phyloP scores from a whole-genome alignment of 2,888 invertebrate species.

The Lumbricus terrestris region DNA sequence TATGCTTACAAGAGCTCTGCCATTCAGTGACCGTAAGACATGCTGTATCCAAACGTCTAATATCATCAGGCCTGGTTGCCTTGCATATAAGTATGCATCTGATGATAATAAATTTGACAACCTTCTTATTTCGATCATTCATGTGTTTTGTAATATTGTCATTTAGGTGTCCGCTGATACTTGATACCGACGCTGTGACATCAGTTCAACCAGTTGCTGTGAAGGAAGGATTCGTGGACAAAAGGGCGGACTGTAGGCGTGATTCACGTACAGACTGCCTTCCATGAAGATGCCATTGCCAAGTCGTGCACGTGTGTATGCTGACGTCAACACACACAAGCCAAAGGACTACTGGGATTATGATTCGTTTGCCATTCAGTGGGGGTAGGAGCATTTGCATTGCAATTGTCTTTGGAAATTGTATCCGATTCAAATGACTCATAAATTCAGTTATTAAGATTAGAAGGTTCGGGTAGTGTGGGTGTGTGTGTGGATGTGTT shows the following conservation, averaged over 20 bases:
- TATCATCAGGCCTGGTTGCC: no score
- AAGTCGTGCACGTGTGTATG: slow-evolving; percentile 90
- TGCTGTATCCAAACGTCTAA: no score
- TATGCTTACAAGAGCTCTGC: no score
- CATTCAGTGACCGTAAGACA: no score
- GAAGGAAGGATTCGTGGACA: neutral
- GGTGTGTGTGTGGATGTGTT: neutral
- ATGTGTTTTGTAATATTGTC: neutral
- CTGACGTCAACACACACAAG: slow-evolving; percentile 97
- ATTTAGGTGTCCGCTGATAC: neutral
- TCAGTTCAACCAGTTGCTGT: neutral
- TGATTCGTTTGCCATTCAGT: slow-evolving; percentile 96
- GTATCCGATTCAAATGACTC: neutral
- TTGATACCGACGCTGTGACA: neutral
- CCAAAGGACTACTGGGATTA: slow-evolving; percentile 99
- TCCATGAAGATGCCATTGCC: slow-evolving; percentile 57
- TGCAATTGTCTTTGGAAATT: neutral
- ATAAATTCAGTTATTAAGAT: neutral
- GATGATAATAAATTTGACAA: neutral
- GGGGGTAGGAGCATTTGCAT: slow-evolving; percentile 68
- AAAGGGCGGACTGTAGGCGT: neutral
- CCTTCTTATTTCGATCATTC: neutral
- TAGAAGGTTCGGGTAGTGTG: neutral
- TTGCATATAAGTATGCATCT: neutral
- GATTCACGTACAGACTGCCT: neutral